A percentile compares a stretch with the other conserved stretches of the same genome.
Conservation (phyloP, 23 tunicate species). For the Styela clava region DNA sequence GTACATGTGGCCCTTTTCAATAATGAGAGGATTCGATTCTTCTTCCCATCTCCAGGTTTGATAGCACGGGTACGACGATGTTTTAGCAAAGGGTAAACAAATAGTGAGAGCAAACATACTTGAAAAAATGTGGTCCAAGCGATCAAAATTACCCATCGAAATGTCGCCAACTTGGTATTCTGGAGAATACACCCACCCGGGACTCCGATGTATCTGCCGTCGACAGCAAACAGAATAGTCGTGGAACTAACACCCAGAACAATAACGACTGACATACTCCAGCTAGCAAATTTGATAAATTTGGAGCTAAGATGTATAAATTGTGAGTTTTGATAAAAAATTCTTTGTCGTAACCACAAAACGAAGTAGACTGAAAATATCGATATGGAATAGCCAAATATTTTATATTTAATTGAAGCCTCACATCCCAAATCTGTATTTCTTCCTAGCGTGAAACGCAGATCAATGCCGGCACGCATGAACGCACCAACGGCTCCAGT, state of each 20-base stretch:
- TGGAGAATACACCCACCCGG: neutral
- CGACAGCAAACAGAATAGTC: neutral
- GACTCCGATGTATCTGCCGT: neutral
- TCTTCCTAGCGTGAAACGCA: neutral
- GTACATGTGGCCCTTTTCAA: neutral
- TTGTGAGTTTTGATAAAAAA: conserved; percentile 1
- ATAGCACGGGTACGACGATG: too few species aligned
- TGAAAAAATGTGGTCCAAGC: neutral
- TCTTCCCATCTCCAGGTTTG: neutral
- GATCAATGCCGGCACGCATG: conserved; percentile 11
- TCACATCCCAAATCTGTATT: conserved; percentile 12
- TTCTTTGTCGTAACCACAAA: conserved; percentile 4
- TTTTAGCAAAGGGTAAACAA: conserved; percentile 6
- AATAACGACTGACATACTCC: neutral
- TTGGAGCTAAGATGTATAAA: neutral
- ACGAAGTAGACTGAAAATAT: neutral
- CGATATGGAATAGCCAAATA: neutral
- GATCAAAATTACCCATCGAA: neutral
- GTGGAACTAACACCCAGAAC: neutral
- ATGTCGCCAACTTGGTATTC: too few species aligned
- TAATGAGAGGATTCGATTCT: conserved; percentile 1
- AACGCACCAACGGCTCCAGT: neutral
- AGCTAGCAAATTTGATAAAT: neutral
- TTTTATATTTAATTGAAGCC: neutral
- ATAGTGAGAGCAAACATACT: neutral